Evolutionary conservation across 2,888 invertebrate genomes (phyloP).

Genomic region (Punctoribates punctum): DNA sequence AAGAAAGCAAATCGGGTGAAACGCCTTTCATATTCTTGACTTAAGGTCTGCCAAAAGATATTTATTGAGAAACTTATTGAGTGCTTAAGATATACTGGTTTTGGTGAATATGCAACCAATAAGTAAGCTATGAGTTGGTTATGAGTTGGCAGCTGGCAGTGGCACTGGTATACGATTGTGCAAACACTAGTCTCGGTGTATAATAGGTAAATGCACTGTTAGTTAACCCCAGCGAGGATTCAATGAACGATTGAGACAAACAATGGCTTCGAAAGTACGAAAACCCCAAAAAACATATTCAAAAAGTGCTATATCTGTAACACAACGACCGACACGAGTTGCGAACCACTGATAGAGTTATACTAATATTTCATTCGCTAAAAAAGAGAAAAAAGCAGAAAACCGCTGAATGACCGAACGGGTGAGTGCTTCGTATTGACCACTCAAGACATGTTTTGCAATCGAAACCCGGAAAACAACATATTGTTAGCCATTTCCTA

Average conservation of each 20-base stretch:
- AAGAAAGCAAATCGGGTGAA: conserved; percentile 38
- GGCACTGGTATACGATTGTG: conserved; percentile 32
- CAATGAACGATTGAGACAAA: conserved; percentile 36
- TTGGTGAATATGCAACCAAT: conserved; percentile 26
- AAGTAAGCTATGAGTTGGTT: conserved; percentile 21
- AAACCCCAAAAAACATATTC: conserved; percentile 31
- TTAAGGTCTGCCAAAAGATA: conserved; percentile 11
- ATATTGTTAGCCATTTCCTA: conserved; percentile 7
- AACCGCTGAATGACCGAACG: conserved; percentile 12
- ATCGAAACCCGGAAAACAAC: conserved; percentile 35
- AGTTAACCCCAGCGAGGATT: conserved; percentile 31
- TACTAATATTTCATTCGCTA: conserved; percentile 9
- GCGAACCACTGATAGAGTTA: conserved; percentile 7
- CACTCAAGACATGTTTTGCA: conserved; percentile 21
- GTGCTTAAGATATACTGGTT: conserved; percentile 32
- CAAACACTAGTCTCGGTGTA: neutral
- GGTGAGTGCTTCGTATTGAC: conserved; percentile 13
- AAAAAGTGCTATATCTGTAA: conserved; percentile 16
- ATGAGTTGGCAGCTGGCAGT: conserved; percentile 27
- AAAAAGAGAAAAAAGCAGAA: conserved; percentile 12
- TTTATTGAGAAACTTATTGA: conserved; percentile 19
- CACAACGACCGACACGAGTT: conserved; percentile 22
- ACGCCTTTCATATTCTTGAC: conserved; percentile 28
- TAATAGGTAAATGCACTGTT: conserved; percentile 36
- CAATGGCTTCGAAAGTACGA: conserved; percentile 28